Base-by-base conservation (phyloP, 2,888 invertebrate genomes). In the Hydropsyche betteni region DNA sequence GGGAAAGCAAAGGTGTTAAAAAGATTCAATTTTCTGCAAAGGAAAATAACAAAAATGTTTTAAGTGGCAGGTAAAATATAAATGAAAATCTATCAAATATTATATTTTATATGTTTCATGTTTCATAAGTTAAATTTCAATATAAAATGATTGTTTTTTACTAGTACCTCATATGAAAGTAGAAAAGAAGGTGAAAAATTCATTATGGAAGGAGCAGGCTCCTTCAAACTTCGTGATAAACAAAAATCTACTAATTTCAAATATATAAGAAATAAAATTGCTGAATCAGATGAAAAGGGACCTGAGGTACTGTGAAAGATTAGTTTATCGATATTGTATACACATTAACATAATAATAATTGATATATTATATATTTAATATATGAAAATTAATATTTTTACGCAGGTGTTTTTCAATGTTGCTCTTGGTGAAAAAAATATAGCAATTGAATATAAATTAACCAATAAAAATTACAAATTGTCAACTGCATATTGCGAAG, bases 151-250 rank as follows among this genome's bases (percentile, higher is more conserved):
- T 2, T 44, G 1, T 44, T 8, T 44, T 44, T 69, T 51, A 69
- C 80, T 80, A 91, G 90, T 81, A 91, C 92, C 1, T 90, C 89
- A 5, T 94, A 91, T 83, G 90, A 90, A 77, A 88, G 91, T 77
- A 91, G 92, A 79, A 90, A 91, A 76, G 93, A 93, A 82, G 91
- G 89, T 50, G 90, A 90, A 12, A 93, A 93, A 82, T 87, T 89
- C 72, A 91, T 92, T 74, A 86, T 94, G 6, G 94, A 94, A 82
- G 94, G 94, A 0, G 91, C 90, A 6, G 94, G 94, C 0, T 90
- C 89, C 55, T 86, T 94, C 14, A 91, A 91, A 81, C 87, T 92
- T n/a, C 89, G 90, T 74, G 91, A 92, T 0, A 89, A 91, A 74
- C 88, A 90, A 76, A 90, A 91, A 80, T 90, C 90, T 12, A 91